Evolutionary conservation across 2,888 invertebrate genomes (phyloP).

Genomic region (Eupithecia inturbata): DNA sequence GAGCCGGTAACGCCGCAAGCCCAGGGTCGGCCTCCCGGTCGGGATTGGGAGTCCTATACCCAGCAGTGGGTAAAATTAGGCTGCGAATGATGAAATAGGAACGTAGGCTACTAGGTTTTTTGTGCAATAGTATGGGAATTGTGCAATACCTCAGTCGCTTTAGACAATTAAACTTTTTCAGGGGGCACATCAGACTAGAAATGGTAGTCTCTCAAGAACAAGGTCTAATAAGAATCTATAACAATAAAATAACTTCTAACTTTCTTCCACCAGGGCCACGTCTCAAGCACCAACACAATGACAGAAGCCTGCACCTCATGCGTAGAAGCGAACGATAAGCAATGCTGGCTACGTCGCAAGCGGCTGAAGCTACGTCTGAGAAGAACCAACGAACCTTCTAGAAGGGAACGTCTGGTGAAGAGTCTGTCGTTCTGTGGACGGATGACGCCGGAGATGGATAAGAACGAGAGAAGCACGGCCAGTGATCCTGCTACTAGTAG

Average conservation of each 20-base stretch:
- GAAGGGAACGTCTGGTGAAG: conserved; percentile 85
- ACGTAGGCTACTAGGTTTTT: too few relatives aligned
- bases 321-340: conserved; percentile 78
- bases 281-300: conserved; percentile 82
- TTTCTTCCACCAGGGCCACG: conserved; percentile 70
- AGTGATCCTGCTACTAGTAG: conserved; percentile 86
- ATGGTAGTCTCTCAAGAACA: too few relatives aligned
- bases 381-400: conserved; percentile 56
- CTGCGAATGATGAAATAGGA: background rate
- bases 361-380: conserved; percentile 70
- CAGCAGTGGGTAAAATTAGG: background rate
- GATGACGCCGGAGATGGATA: conserved; percentile 83
- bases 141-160: background rate
- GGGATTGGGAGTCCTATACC: too few relatives aligned
- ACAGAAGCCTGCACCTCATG: conserved; percentile 81
- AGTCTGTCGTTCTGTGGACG: conserved; percentile 90
- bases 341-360: conserved; percentile 75
- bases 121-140: background rate
- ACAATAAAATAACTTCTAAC: background rate
- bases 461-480: conserved; percentile 84
- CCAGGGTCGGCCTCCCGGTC: conserved; percentile 97
- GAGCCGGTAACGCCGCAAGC: conserved; percentile 83
- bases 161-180: background rate
- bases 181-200: too few relatives aligned
- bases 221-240: too few relatives aligned